Base-by-base conservation (phyloP, 2,113 vertebrate species). In the Dipodomys spectabilis region DNA sequence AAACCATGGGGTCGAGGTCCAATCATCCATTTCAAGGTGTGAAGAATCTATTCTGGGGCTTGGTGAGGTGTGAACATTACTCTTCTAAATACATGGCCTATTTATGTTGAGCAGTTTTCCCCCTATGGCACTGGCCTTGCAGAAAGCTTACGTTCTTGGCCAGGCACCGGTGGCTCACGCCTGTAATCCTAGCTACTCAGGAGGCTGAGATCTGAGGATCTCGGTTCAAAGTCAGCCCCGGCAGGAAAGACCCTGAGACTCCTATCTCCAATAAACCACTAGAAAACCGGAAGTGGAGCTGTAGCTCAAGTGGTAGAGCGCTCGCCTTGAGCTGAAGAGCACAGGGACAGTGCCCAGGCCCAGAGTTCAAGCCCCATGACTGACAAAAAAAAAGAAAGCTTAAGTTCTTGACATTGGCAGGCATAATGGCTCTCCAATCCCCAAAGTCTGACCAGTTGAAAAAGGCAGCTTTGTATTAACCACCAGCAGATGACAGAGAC, bases 401-500 rank as follows among this genome's bases (percentile, higher is more conserved):
- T 62, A 69, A 28, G 13, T 49, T 81, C 82, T 68, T 87, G 79
- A 7, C 25, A 75, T 1, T 35, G 69, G 75, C 71, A 82, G 78
- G 80, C 71, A 30, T 60, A 44, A 6, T 25, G 25, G 90, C 20
- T 25, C 53, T 62, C 45, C 35, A 68, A 45, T 64, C 78, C 92
- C 78, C 74, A 88, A 79, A 32, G 45, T 49, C 18, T 30, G 28
- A 25, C 25, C 60, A 71, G 90, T 82, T 95, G 84, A 32, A 44
- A 89, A 91, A 94, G 82, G 18, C 71, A 65, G 91, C 62, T 64
- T 96, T 79, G 89, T 95, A 45, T 65, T 94, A 95, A 28, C 57
- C 49, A 32, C 81, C 68, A 88, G 30, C 35, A 49, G 57, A 74
- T 39, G 82, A 49, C 89, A 87, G 68, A 28, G 65, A 82, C 90